Evolutionary conservation across 2,888 invertebrate species (phyloP), one percentile per base, ranked within the genome.

Genomic region (Caenorhabditis sp.): DNA sequence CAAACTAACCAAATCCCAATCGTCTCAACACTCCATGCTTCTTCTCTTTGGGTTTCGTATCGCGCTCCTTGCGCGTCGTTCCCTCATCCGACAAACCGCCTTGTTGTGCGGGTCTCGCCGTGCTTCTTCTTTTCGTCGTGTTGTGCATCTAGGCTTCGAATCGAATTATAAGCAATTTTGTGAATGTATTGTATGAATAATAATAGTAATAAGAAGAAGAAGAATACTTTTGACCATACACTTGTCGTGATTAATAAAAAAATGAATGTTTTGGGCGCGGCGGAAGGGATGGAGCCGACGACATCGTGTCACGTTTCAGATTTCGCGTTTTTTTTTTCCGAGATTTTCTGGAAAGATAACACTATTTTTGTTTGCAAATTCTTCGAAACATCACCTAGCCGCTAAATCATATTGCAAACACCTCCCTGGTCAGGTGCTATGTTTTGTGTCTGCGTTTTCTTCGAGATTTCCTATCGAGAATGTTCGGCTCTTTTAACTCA

Each of bases 1-100:
- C 31, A n/a, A 36, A 66, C 71, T 63, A 23, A 71, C 71, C 36
- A 21, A 71, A 62, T 51, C 71, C 71, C 6, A 71, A 21, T 43
- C 64, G 63, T 21, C 64, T 19, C 2, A 71, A 49, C 6, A 71
- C 58, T 14, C 64, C 57, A 26, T 19, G 58, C 54, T 64, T 66
- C 53, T 55, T 62, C 37, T 69, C 58, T 59, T 65, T 66, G 19
- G 23, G 23, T 1, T 55, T 43, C 1, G 62, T 65, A 8, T 12
- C 10, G 19, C 21, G 17, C 49, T 59, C 10, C 23, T 62, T 65
- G 17, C 70, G 70, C n/a, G 61, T 36, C 6, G 70, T 66, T 53
- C 62, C 62, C 6, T 70, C 70, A 14, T 70, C 70, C 10, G 43
- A 17, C 2, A 3, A 3, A 3, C 43, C 43, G 17, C 50, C 17